Evolutionary conservation across 1,140 invertebrate genomes (phyloP), one percentile per base, ranked within the genome.

Genomic region (Drosophila pseudoobscura): DNA sequence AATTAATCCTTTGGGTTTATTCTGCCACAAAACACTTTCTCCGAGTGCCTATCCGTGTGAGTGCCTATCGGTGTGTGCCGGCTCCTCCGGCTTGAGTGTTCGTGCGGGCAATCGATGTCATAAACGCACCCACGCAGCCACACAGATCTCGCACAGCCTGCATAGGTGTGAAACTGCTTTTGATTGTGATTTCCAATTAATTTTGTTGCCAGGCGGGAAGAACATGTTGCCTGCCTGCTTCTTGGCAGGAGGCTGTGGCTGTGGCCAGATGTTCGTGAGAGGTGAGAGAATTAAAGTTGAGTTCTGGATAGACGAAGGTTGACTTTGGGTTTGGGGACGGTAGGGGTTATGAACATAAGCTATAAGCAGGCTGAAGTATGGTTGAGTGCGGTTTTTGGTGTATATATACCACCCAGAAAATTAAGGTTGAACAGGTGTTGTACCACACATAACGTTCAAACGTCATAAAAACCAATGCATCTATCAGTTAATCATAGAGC

Each of bases 101-200:
- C 78, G 82, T 85, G 82, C 65, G 55, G 78, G 78, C 65, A 88
- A 82, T 87, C 83, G 88, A 88, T 88, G 83, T 87, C 82, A 85
- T 88, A 87, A 88, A 87, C 65, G 78, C 60, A 65, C 52, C 56
- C 63, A n/a, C 6, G 9, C 60, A 57, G 53, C n/a, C 8, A 6
- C 3, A 26, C 24, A 26, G 24, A 26, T 26, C 24, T 26, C 24
- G 24, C 24, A 26, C 5, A 26, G 24, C 24, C 5, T 26, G 24
- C 13, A 50, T 61, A 88, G 82, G 82, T 88, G 82, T 65, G 78
- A 87, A 85, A 85, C 72, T 64, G 65, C 49, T 59, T 87, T 58
- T 78, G 65, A 82, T 82, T 88, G 74, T 76, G 82, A 68, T 82
- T 71, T 87, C 83, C 77, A 77, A 87, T 87, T 84, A 66, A 71